These are phyloP conservation scores for Camelus dromedarius DNA, from an alignment of 2,113 vertebrate genomes.

Conservation along the genomic window DNA sequence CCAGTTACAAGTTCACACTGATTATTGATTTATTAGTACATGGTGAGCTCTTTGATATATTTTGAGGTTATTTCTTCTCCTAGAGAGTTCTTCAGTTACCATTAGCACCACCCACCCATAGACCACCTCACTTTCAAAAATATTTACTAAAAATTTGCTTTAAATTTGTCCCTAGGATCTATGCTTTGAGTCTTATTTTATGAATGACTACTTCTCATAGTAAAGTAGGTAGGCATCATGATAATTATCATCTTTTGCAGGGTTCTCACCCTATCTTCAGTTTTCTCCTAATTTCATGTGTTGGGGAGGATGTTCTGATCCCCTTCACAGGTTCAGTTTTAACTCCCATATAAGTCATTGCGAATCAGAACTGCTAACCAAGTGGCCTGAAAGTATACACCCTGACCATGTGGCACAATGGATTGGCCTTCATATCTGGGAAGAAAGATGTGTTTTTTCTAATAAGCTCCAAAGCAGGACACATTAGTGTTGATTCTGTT, in stretches of 20 bases:
- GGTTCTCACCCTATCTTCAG: background rate
- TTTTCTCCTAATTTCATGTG: background rate
- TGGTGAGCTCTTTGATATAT: background rate
- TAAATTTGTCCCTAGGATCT: background rate
- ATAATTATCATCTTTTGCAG: background rate
- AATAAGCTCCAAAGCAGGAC: background rate
- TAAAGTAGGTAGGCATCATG: background rate
- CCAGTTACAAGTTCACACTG: background rate
- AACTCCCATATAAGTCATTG: background rate
- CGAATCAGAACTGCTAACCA: background rate
- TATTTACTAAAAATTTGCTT: background rate
- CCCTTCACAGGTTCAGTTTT: background rate
- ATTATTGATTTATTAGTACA: conserved; percentile 5
- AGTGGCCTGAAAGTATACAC: background rate
- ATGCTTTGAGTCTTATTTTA: background rate
- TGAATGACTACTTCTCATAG: background rate
- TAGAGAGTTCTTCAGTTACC: background rate
- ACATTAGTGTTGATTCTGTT: background rate
- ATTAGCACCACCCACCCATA: background rate
- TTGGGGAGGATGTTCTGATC: background rate
- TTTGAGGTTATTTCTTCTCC: background rate
- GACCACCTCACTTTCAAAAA: background rate
- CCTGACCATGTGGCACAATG: background rate
- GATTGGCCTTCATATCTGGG: background rate
- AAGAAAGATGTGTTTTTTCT: background rate